Evolutionary conservation across 2,888 invertebrate genomes (phyloP).

Genomic region (Lasioglossum calceatum): DNA sequence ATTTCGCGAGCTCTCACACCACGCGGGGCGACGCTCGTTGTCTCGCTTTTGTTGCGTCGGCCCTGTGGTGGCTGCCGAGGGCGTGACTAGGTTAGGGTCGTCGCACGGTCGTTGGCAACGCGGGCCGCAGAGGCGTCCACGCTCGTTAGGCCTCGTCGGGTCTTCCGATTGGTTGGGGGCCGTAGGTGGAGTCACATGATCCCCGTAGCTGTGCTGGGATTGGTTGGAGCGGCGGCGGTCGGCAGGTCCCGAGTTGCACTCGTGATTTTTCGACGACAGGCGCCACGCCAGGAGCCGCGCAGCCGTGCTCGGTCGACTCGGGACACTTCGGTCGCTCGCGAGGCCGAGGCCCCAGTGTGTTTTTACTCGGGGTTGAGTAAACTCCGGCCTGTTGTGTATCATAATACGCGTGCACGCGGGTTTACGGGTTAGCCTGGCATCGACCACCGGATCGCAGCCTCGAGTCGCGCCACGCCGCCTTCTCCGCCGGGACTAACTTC

Average conservation of each 20-base stretch:
- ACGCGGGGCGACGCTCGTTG: constrained; percentile 48
- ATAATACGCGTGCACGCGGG: constrained; percentile 86
- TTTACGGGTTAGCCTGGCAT: constrained; percentile 74
- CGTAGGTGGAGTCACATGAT: constrained; percentile 52
- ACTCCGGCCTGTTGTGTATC: constrained; percentile 93
- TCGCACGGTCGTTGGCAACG: constrained; percentile 37
- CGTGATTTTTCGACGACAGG: constrained; percentile 63
- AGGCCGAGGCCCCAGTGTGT: constrained; percentile 80
- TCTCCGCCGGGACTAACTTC: constrained; percentile 37
- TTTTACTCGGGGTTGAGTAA: constrained; percentile 89
- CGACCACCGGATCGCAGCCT: constrained; percentile 69
- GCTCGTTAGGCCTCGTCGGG: background rate
- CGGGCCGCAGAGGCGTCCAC: constrained; percentile 27
- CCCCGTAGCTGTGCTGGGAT: background rate
- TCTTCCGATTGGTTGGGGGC: constrained; percentile 34
- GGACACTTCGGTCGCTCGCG: constrained; percentile 67
- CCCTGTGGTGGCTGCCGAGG: constrained; percentile 63
- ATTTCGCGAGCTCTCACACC: constrained; percentile 57
- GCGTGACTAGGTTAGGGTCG: constrained; percentile 57
- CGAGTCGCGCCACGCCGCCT: constrained; percentile 59
- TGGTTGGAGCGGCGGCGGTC: background rate
- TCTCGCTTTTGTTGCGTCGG: constrained; percentile 56
- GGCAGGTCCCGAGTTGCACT: constrained; percentile 28
- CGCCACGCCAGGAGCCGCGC: constrained; percentile 63
- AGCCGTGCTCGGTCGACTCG: constrained; percentile 63